Percentiles rank a stretch among this genome's conserved stretches.
Conservation (phyloP, 2,113 vertebrate species). For the Zeus faber region DNA sequence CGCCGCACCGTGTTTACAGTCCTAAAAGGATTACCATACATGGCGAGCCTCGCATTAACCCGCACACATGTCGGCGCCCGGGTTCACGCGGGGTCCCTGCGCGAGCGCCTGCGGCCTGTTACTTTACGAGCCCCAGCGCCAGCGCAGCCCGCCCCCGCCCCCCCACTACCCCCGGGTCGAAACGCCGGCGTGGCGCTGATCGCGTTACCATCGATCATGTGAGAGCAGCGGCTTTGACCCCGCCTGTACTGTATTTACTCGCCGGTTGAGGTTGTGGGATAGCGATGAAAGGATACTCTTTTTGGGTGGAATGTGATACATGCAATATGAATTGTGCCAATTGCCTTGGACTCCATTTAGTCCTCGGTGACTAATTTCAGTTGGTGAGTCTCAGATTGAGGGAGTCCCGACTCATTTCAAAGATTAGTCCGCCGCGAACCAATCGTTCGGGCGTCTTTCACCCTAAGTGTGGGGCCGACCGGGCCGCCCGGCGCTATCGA, state of each 20-base stretch:
- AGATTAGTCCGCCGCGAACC: too few relatives aligned
- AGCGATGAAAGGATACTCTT: too few relatives aligned
- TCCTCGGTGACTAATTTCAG: too few relatives aligned
- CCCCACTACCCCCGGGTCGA: slow-evolving; percentile 19
- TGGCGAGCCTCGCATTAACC: slow-evolving; percentile 41
- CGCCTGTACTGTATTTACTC: slow-evolving; percentile 12
- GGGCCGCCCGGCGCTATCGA: too few relatives aligned
- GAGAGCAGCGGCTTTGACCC: slow-evolving; percentile 45
- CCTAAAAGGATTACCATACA: slow-evolving; percentile 65
- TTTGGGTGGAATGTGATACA: too few relatives aligned
- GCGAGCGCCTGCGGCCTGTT: slow-evolving; percentile 30
- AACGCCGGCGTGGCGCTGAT: slow-evolving; percentile 48
- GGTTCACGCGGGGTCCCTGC: slow-evolving; percentile 18
- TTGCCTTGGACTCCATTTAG: too few relatives aligned
- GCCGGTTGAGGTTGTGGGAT: neutral
- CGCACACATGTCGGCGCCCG: slow-evolving; percentile 35
- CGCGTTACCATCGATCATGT: slow-evolving; percentile 59
- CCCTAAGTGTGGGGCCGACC: too few relatives aligned
- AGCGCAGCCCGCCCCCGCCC: neutral
- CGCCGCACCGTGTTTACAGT: slow-evolving; percentile 57
- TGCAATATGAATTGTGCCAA: too few relatives aligned
- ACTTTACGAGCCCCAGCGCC: slow-evolving; percentile 21
- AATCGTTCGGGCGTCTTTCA: too few relatives aligned
- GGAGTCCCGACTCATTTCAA: too few relatives aligned
- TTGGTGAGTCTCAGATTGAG: too few relatives aligned